Conservation (phyloP, 1,140 invertebrate species). For the Apis laboriosa region DNA sequence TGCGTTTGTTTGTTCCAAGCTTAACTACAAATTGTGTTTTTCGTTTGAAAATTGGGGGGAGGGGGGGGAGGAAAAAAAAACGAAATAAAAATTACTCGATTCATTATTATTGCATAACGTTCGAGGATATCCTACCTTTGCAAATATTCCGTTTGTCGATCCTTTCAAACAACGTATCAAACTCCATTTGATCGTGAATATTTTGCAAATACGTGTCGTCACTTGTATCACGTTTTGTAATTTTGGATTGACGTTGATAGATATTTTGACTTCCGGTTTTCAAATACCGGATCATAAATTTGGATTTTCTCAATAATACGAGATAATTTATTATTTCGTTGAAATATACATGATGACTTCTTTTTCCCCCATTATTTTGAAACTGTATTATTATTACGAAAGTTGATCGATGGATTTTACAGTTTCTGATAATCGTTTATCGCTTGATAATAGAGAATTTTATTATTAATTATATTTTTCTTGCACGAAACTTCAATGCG, state of each 20-base stretch:
- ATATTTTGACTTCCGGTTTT: background rate
- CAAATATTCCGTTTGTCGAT: background rate
- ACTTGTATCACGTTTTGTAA: background rate
- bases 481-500: no score
- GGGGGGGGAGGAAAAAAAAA: no score
- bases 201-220: background rate
- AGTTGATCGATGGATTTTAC: background rate
- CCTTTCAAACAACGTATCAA: background rate
- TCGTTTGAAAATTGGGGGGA: background rate
- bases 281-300: background rate
- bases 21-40: background rate
- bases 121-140: background rate
- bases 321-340: background rate
- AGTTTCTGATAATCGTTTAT: background rate
- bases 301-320: background rate
- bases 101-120: background rate
- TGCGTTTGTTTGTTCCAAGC: background rate
- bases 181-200: background rate
- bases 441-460: no score
- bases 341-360: background rate
- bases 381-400: background rate
- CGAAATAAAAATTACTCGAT: background rate
- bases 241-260: background rate
- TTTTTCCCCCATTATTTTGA: background rate
- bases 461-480: no score